phyloP scores from a whole-genome alignment of 35 echinoderm and acorn worm genomes.

The Anneissia japonica region DNA sequence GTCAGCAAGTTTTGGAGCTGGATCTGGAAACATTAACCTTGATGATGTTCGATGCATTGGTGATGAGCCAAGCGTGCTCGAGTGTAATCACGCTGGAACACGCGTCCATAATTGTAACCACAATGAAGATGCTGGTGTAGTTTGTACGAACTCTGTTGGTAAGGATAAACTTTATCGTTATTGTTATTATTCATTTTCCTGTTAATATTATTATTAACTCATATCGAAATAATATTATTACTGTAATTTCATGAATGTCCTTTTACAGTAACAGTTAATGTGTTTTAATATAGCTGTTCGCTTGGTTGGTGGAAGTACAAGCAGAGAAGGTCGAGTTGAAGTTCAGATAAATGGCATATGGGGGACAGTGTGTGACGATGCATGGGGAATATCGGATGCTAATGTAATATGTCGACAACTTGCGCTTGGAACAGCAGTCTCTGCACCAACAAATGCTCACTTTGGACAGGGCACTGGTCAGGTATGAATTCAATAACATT shows the following conservation, averaged over 20 bases:
- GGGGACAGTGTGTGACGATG: background rate
- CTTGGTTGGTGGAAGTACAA: background rate
- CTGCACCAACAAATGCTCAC: background rate
- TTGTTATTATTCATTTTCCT: too few relatives aligned
- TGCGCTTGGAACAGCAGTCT: background rate
- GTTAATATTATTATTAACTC: too few relatives aligned
- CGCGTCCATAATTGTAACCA: conserved; percentile 35
- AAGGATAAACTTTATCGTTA: too few relatives aligned
- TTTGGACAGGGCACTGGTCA: background rate
- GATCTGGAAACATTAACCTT: conserved; percentile 14
- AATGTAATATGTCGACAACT: background rate
- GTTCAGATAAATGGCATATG: background rate
- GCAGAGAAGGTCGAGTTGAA: background rate
- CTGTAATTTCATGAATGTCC: too few relatives aligned
- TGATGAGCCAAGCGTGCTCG: conserved; percentile 17
- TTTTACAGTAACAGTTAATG: too few relatives aligned
- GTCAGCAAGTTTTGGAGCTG: background rate
- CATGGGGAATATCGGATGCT: background rate
- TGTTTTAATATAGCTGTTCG: background rate
- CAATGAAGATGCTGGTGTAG: conserved; percentile 47
- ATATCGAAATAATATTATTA: too few relatives aligned
- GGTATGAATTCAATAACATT: background rate
- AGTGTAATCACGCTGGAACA: conserved; percentile 32
- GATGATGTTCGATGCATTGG: conserved; percentile 42
- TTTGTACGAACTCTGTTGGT: conserved; percentile 5